These are phyloP conservation scores for Chrysogorgia sp. DNA, from an alignment of 92 coral and sea anemone genomes.

Conservation along the genomic window DNA sequence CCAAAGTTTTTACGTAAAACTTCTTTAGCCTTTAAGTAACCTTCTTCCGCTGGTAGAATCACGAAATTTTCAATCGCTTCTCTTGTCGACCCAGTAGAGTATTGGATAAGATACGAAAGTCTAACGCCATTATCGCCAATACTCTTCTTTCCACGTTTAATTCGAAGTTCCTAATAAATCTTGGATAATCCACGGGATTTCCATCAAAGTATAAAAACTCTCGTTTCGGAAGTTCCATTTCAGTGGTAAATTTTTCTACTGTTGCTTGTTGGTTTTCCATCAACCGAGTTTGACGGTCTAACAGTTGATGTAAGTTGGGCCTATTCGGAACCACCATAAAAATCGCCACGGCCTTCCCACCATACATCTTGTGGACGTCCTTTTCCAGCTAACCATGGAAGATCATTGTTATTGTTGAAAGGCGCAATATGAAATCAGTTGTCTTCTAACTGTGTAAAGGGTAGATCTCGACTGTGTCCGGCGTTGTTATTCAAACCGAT, in stretches of 20 bases:
- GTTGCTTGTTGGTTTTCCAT: slow-evolving; percentile 8
- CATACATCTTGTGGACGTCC: neutral
- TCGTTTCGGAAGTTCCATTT: slow-evolving; percentile 58
- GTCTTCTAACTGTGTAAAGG: neutral
- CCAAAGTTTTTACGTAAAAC: slow-evolving; percentile 57
- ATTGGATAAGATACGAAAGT: slow-evolving; percentile 62
- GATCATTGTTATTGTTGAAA: neutral
- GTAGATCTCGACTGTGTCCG: no score
- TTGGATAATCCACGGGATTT: slow-evolving; percentile 44
- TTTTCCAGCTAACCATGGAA: neutral
- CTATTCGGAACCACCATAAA: neutral
- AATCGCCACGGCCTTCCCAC: neutral
- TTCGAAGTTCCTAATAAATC: slow-evolving; percentile 67
- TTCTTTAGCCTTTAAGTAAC: slow-evolving; percentile 46
- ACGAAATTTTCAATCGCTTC: slow-evolving; percentile 67
- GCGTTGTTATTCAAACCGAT: no score
- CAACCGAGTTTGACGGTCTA: slow-evolving; percentile 7
- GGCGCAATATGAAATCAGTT: neutral
- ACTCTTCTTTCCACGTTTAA: slow-evolving; percentile 39
- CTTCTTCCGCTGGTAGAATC: slow-evolving; percentile 46
- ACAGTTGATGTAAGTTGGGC: neutral
- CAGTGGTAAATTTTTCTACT: neutral
- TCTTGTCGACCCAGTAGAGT: slow-evolving; percentile 51
- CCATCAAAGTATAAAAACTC: slow-evolving; percentile 64
- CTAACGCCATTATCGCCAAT: slow-evolving; percentile 23